Evolutionary conservation across 1,140 invertebrate genomes (phyloP), one percentile per base, ranked within the genome.

Genomic region (Anastatus disparis): DNA sequence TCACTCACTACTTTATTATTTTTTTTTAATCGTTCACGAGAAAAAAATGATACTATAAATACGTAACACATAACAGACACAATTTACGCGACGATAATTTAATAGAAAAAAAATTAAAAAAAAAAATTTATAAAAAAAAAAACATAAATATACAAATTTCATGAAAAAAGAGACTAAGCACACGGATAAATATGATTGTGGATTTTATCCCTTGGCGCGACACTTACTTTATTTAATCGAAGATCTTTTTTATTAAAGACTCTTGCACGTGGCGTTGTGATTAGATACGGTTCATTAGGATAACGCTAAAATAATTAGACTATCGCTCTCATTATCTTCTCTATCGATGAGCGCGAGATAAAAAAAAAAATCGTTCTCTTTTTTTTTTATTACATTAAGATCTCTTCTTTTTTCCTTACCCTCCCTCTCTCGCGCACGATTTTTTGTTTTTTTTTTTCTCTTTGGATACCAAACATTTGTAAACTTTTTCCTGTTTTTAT

Each of bases 191-290:
- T n/a, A n/a, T n/a, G n/a, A n/a, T n/a, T n/a, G n/a, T n/a, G n/a
- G n/a, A n/a, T n/a, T n/a, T n/a, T n/a, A n/a, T n/a, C n/a, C n/a
- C n/a, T n/a, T n/a, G n/a, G n/a, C n/a, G n/a, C n/a, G n/a, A n/a
- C n/a, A n/a, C n/a, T n/a, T n/a, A 29, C n/a, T 35, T 38, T 2
- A n/a, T 50, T 48, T 31, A 26, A 52, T 20, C 17, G 27, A 62
- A 24, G 27, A 44, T 20, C 58, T 48, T 42, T 46, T n/a, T n/a
- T n/a, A n/a, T n/a, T n/a, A n/a, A n/a, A 55, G 24, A 10, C 29
- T 59, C 55, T 64, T 78, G 65, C 70, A 66, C 72, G 74, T 74
- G 69, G 70, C 75, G 75, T 76, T 76, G 75, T 78, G 75, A 75
- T 76, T 75, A 76, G 72, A 72, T 74, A 71, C 71, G 56, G n/a